Conservation (phyloP, 1,140 invertebrate genomes). For the Camponotus vicinus region DNA sequence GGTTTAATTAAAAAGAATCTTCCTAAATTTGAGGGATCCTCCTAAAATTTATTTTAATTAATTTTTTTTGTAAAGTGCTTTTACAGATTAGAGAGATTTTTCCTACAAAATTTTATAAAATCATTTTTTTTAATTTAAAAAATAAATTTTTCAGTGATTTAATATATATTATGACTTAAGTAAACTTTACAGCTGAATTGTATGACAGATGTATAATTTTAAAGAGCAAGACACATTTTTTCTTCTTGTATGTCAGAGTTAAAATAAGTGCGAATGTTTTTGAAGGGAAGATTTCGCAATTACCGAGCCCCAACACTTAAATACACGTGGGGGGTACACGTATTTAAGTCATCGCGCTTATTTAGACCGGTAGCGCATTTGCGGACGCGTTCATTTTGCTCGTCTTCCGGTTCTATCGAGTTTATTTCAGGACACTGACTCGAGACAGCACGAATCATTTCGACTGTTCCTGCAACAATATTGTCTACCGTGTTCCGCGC, state of each 20-base stretch:
- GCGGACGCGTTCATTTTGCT: conserved; percentile 61
- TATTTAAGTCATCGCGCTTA: conserved; percentile 49
- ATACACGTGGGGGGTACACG: not conserved
- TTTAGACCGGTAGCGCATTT: conserved; percentile 36
- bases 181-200: not conserved
- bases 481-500: not conserved
- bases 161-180: not conserved
- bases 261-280: conserved; percentile 16
- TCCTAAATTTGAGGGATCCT: no score
- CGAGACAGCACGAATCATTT: conserved; percentile 19
- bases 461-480: conserved; percentile 6
- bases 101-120: not conserved
- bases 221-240: not conserved
- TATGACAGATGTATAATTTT: not conserved
- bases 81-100: not conserved
- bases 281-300: conserved; percentile 22
- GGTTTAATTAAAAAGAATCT: not conserved
- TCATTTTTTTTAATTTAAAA: not conserved
- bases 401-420: conserved; percentile 55
- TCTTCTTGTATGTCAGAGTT: not conserved
- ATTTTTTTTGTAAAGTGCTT: not conserved
- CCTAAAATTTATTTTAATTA: not conserved
- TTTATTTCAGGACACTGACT: conserved; percentile 65
- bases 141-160: not conserved
- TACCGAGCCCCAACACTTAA: conserved; percentile 8